A percentile compares a stretch with the other conserved stretches of the same genome.
These are phyloP conservation scores for Rhinichthys klamathensis DNA, from an alignment of 2,113 vertebrate species.

Conservation along the genomic window DNA sequence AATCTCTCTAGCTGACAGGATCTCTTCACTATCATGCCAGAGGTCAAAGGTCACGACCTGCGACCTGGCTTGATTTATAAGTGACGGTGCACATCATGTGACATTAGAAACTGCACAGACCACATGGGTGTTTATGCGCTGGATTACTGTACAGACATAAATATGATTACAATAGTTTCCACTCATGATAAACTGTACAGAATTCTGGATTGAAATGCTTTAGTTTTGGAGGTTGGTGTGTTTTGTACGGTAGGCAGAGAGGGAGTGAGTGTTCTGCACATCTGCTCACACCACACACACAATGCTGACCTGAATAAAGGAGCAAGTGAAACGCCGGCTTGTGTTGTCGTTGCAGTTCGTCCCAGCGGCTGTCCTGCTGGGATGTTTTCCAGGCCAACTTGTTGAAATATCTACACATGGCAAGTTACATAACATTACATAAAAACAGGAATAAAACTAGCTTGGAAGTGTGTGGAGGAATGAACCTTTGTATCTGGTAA, in stretches of 20 bases:
- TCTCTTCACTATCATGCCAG: background rate
- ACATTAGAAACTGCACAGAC: background rate
- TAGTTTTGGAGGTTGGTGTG: constrained; percentile 8
- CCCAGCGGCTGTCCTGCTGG: constrained; percentile 11
- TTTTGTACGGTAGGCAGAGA: background rate
- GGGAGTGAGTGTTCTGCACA: background rate
- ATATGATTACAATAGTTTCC: background rate
- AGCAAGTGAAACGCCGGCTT: constrained; percentile 41
- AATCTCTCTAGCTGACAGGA: background rate
- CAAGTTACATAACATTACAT: constrained; percentile 4
- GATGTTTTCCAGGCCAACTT: constrained; percentile 11
- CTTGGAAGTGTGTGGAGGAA: background rate
- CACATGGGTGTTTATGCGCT: background rate
- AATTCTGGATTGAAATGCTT: background rate
- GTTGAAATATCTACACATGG: background rate
- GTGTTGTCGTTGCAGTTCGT: constrained; percentile 6
- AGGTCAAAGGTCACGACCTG: background rate
- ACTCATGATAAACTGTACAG: background rate
- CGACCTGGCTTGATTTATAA: background rate
- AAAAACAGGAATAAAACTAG: background rate
- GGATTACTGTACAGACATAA: background rate
- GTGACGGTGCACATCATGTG: background rate
- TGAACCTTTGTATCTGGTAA: background rate
- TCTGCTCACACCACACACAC: constrained; percentile 36
- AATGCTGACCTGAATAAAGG: constrained; percentile 45